Conservation (phyloP, 2,888 invertebrate species). For the Sinopyrophorus schimmeli region DNA sequence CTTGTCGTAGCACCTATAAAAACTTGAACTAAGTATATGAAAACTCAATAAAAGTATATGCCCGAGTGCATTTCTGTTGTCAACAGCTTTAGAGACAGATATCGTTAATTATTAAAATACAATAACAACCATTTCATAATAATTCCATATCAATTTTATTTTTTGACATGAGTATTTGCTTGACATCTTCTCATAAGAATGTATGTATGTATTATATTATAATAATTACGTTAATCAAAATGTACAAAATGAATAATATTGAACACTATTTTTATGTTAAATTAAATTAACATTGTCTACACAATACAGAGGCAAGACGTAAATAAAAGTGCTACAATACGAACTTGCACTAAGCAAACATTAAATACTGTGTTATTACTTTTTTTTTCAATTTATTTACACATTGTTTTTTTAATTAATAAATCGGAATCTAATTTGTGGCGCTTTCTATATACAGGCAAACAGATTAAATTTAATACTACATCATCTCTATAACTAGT, state of each 20-base stretch:
- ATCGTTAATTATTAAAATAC: too few species aligned
- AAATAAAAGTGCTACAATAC: conserved; percentile 36
- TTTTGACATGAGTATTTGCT: conserved; percentile 48
- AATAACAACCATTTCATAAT: conserved; percentile 43
- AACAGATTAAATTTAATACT: conserved; percentile 32
- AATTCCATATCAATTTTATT: conserved; percentile 51
- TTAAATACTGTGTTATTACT: too few species aligned
- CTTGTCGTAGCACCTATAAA: conserved; percentile 54
- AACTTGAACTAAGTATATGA: conserved; percentile 28
- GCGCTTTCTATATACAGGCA: conserved; percentile 36
- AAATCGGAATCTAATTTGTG: conserved; percentile 26
- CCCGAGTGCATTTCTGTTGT: conserved; percentile 34
- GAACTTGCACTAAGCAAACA: conserved; percentile 36
- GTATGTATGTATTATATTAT: too few species aligned
- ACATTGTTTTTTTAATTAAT: conserved; percentile 23
- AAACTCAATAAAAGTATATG: conserved; percentile 6
- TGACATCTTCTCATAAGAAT: conserved; percentile 46
- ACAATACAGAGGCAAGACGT: conserved; percentile 49
- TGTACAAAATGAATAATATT: conserved; percentile 43
- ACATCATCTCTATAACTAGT: conserved; percentile 28
- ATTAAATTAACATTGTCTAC: conserved; percentile 36
- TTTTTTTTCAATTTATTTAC: conserved; percentile 29
- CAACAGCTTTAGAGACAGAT: conserved; percentile 24
- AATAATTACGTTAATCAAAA: conserved; percentile 31
- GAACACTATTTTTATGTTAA: conserved; percentile 33